Conservation (phyloP, 2,113 vertebrate species). For the Ariopsis seemanni region DNA sequence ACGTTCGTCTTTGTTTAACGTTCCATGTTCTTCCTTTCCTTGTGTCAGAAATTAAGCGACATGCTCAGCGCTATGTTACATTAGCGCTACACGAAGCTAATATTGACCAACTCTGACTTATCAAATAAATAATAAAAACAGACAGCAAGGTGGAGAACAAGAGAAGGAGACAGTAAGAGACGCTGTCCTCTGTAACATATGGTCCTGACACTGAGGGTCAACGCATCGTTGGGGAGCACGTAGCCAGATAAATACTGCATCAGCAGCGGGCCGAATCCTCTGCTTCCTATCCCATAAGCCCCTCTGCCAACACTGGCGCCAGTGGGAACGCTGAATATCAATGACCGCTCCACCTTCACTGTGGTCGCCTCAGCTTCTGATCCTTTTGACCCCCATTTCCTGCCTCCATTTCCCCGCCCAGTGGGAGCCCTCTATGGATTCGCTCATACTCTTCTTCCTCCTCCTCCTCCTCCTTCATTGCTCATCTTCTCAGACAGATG, state of each 20-base stretch:
- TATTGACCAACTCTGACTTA: slow-evolving; percentile 13
- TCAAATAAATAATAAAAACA: not conserved
- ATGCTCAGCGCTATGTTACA: not conserved
- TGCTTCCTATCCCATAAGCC: slow-evolving; percentile 27
- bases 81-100: not conserved
- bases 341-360: slow-evolving; percentile 43
- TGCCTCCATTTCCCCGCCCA: slow-evolving; percentile 41
- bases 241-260: slow-evolving; percentile 49
- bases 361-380: slow-evolving; percentile 45
- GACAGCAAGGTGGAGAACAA: not conserved
- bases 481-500: slow-evolving; percentile 18
- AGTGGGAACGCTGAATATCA: slow-evolving; percentile 51
- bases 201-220: slow-evolving; percentile 34
- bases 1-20: not conserved
- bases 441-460: slow-evolving; percentile 5
- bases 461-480: not conserved
- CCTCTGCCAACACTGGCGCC: slow-evolving; percentile 29
- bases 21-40: not conserved
- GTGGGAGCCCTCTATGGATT: slow-evolving; percentile 31
- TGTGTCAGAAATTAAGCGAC: not conserved
- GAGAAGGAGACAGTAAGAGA: slow-evolving; percentile 19
- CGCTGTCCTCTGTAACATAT: slow-evolving; percentile 33
- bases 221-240: not conserved
- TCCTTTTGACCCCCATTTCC: slow-evolving; percentile 56
- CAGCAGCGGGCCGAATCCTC: slow-evolving; percentile 30